These are phyloP conservation scores for Rhyacichthys aspro DNA, from an alignment of 2,797 vertebrate species.

Conservation along the genomic window DNA sequence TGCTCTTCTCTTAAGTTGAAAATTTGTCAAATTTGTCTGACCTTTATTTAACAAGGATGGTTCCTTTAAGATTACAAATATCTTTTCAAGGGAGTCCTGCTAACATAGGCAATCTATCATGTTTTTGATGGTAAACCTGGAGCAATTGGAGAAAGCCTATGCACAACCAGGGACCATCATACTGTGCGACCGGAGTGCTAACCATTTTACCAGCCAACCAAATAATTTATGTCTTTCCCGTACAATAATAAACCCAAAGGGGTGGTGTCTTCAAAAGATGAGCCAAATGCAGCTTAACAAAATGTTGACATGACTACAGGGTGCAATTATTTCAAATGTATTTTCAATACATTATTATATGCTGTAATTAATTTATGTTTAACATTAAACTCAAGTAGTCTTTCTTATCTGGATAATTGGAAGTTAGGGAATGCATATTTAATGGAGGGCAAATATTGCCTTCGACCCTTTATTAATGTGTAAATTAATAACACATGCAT, in stretches of 20 bases:
- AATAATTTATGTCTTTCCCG: slow-evolving; percentile 4
- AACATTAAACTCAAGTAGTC: slow-evolving; percentile 13
- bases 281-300: slow-evolving; percentile 11
- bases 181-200: background rate
- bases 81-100: too few species aligned
- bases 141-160: too few species aligned
- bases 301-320: slow-evolving; percentile 15
- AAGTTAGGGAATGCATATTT: slow-evolving; percentile 2
- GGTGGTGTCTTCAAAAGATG: background rate
- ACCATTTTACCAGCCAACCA: background rate
- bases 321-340: slow-evolving; percentile 10
- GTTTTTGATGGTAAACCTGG: too few species aligned
- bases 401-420: slow-evolving; percentile 16
- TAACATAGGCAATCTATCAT: too few species aligned
- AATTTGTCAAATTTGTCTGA: too few species aligned
- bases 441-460: slow-evolving; percentile 11
- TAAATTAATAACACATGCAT: slow-evolving; percentile 2
- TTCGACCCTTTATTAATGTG: slow-evolving; percentile 16
- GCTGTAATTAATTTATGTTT: slow-evolving; percentile 14
- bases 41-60: too few species aligned
- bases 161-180: background rate
- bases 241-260: slow-evolving; percentile 5
- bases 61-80: too few species aligned
- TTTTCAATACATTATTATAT: slow-evolving; percentile 2
- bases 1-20: too few species aligned